phyloP scores from a whole-genome alignment of 2,113 vertebrate species.

The Mesembrinibis cayennensis region DNA sequence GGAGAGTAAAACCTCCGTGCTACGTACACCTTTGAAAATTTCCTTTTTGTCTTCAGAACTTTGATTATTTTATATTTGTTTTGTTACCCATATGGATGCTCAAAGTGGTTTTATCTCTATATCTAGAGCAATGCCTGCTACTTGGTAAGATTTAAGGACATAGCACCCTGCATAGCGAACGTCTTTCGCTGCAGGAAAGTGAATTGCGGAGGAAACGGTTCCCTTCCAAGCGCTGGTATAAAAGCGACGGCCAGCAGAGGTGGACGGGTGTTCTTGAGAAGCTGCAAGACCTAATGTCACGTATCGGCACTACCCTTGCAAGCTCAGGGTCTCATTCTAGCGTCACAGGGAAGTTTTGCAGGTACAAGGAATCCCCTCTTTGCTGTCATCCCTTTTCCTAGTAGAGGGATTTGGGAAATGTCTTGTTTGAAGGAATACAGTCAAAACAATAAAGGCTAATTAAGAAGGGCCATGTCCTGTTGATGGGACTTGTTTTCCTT shows the following conservation, averaged over 20 bases:
- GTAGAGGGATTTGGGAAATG: neutral
- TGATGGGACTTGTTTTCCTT: neutral
- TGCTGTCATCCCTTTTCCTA: neutral
- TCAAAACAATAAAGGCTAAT: neutral
- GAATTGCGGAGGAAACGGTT: neutral
- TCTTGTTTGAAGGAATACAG: neutral
- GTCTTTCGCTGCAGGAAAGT: neutral
- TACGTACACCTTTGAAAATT: neutral
- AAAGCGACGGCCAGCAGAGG: too few species aligned
- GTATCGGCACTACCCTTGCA: accelerated
- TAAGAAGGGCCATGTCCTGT: neutral
- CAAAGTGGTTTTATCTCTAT: neutral
- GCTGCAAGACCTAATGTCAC: neutral
- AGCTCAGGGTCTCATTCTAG: neutral
- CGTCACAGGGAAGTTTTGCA: neutral
- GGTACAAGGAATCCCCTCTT: neutral
- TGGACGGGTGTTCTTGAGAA: neutral
- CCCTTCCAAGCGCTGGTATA: neutral
- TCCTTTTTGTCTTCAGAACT: neutral
- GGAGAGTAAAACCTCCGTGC: neutral
- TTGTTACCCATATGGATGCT: accelerated
- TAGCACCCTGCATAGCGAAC: neutral
- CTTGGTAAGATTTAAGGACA: neutral
- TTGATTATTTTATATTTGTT: neutral
- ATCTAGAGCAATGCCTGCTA: neutral